Evolutionary conservation across 1,140 invertebrate genomes (phyloP), one percentile per base, ranked within the genome.

Genomic region (Acromyrmex echinatior): DNA sequence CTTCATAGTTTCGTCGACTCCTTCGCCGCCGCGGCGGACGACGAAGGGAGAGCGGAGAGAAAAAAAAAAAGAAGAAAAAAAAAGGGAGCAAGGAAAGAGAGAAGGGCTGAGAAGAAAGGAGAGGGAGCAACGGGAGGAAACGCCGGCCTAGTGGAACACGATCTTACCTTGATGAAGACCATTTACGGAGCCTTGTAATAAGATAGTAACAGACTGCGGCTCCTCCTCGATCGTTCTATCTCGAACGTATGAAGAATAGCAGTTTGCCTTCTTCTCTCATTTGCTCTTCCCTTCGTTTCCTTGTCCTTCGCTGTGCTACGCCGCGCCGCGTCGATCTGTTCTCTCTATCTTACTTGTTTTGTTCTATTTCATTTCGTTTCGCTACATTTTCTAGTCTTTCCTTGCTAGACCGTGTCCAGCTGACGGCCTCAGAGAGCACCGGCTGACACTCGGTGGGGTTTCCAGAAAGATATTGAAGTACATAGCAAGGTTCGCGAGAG

Each of bases 111-210:
- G 21, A 49, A 49, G 45, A 51, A 6, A 45, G 21, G 53, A 31
- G 35, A 39, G 18, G 18, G 21, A 58, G 31, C 70, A 49, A 68
- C 58, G 53, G 79, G 53, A 87, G 89, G 80, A 65, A 90, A 70
- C 63, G 49, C 58, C 80, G 68, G 65, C 74, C 70, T 68, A 78
- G 82, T 90, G 82, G 82, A 89, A 89, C 82, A 92, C 86, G 84
- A 82, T 86, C 71, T 91, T 84, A 86, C 85, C 89, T 91, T 88
- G 90, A 92, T 92, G 90, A 88, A 88, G 82, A 91, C 92, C 92
- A 94, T 94, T 94, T 93, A 91, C 88, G 88, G 91, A 90, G 92
- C 66, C 90, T 86, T 87, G 89, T 87, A 88, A 87, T 91, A 91
- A 92, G 92, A 94, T 93, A 93, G 91, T 88, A 88, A 92, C 91